Evolutionary conservation across 2,888 invertebrate genomes (phyloP).

Genomic region (Lycia hirtaria): DNA sequence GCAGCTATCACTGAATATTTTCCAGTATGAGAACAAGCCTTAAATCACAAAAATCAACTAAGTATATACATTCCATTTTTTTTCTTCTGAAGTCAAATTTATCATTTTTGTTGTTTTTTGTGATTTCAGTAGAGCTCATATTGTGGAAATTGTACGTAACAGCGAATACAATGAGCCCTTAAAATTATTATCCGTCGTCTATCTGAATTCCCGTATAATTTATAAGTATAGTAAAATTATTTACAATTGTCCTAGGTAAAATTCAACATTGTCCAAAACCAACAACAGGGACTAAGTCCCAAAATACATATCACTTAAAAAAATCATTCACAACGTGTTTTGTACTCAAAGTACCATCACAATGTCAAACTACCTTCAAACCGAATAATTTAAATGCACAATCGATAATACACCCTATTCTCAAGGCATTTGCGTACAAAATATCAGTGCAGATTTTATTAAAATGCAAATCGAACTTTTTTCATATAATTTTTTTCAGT

Average conservation of each 20-base stretch:
- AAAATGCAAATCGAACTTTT: constrained; percentile 3
- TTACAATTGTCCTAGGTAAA: constrained; percentile 9
- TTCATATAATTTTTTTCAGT: neutral
- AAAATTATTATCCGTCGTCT: no score
- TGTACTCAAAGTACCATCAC: constrained; percentile 77
- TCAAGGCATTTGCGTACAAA: constrained; percentile 10
- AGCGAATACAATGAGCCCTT: no score
- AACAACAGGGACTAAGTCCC: constrained; percentile 57
- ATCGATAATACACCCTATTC: constrained; percentile 35
- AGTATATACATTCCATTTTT: no score
- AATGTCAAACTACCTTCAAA: constrained; percentile 41
- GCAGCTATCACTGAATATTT: no score
- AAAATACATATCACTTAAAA: constrained; percentile 52
- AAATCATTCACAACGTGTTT: constrained; percentile 45
- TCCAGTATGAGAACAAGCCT: no score
- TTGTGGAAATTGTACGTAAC: no score
- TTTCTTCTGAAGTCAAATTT: no score
- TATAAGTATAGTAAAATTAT: constrained; percentile 12
- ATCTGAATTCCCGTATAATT: no score
- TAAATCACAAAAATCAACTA: no score
- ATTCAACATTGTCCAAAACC: constrained; percentile 34
- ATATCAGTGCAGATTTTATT: constrained; percentile 2
- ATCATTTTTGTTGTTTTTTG: no score
- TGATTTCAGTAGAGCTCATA: no score
- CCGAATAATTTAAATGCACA: constrained; percentile 33